These are phyloP conservation scores for Biston stratarius DNA, from an alignment of 2,888 invertebrate species.

Conservation along the genomic window DNA sequence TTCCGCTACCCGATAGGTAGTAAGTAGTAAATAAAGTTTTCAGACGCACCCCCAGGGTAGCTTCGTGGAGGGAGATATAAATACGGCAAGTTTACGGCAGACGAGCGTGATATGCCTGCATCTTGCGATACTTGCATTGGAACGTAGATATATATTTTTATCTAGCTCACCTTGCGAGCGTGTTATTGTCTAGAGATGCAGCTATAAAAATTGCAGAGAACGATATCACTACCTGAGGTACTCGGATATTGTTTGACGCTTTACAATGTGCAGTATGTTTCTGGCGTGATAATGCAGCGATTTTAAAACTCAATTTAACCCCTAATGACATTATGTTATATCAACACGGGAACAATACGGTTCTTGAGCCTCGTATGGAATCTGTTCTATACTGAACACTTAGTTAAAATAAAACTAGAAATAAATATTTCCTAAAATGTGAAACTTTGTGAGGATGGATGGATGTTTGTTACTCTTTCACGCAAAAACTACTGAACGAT, in stretches of 20 bases:
- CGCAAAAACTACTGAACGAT: no score
- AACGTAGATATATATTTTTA: slow-evolving; percentile 36
- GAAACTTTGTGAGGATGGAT: no score
- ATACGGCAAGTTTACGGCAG: slow-evolving; percentile 52
- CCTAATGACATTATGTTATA: no score
- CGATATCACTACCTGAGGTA: slow-evolving; percentile 6
- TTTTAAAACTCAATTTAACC: not conserved
- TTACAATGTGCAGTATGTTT: not conserved
- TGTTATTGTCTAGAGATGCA: slow-evolving; percentile 22
- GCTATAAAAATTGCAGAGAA: slow-evolving; percentile 12
- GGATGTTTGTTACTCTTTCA: no score
- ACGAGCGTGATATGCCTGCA: slow-evolving; percentile 40
- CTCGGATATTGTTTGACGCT: slow-evolving; percentile 3
- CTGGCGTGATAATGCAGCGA: no score
- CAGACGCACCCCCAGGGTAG: slow-evolving; percentile 35
- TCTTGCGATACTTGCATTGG: slow-evolving; percentile 44
- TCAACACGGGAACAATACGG: no score
- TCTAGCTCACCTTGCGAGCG: slow-evolving; percentile 24
- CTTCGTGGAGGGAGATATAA: slow-evolving; percentile 45
- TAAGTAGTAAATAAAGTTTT: slow-evolving; percentile 51
- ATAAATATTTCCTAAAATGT: no score
- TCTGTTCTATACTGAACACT: no score
- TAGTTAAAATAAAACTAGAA: no score
- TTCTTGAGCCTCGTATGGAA: no score
- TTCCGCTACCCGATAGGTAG: slow-evolving; percentile 22